phyloP scores from a whole-genome alignment of 2,888 invertebrate species.

The Neocrepidodera transversa region DNA sequence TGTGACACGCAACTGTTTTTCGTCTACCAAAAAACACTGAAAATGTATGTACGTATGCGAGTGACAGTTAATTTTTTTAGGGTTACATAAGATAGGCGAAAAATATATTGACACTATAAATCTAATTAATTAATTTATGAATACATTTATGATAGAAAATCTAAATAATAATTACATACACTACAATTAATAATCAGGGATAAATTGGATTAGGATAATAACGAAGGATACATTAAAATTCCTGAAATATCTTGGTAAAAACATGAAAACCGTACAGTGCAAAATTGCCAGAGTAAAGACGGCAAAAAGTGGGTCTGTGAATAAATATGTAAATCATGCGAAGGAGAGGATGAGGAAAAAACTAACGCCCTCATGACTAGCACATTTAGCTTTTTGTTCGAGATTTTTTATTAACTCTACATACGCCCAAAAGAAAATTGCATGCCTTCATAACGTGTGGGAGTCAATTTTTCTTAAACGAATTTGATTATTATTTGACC shows the following conservation, averaged over 20 bases:
- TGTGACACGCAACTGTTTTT: too few relatives aligned
- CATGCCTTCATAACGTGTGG: neutral
- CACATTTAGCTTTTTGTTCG: slow-evolving; percentile 24
- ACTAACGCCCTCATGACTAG: slow-evolving; percentile 24
- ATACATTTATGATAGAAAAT: too few relatives aligned
- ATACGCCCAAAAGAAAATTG: slow-evolving; percentile 12
- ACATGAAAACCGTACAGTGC: slow-evolving; percentile 7
- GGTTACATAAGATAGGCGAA: too few relatives aligned
- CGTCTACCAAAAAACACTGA: too few relatives aligned
- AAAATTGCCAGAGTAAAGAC: slow-evolving; percentile 16
- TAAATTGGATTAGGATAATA: too few relatives aligned
- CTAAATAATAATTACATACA: too few relatives aligned
- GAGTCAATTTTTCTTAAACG: neutral
- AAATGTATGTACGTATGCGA: too few relatives aligned
- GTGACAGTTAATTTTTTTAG: too few relatives aligned
- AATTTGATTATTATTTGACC: neutral
- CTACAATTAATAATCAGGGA: too few relatives aligned
- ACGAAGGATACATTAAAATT: slow-evolving; percentile 18
- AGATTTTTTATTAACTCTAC: slow-evolving; percentile 23
- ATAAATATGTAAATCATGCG: slow-evolving; percentile 28
- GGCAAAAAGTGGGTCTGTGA: slow-evolving; percentile 24
- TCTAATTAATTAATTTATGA: too few relatives aligned
- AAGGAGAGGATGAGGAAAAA: slow-evolving; percentile 15
- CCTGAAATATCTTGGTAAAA: slow-evolving; percentile 18
- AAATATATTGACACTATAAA: too few relatives aligned